These are phyloP conservation scores for Apoda limacodes DNA, from an alignment of 2,888 invertebrate genomes.

Conservation along the genomic window DNA sequence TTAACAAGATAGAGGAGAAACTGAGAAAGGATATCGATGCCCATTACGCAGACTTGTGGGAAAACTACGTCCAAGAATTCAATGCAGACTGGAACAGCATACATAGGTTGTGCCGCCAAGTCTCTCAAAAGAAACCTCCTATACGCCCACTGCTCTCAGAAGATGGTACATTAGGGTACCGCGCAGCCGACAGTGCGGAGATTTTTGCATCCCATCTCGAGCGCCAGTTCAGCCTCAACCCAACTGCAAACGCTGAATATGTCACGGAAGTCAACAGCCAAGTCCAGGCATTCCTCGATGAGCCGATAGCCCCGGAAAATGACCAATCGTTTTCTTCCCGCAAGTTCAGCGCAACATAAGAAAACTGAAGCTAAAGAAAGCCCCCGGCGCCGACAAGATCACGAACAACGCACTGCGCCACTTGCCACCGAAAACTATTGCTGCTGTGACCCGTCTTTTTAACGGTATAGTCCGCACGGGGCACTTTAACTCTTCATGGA, in stretches of 20 bases:
- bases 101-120: background rate
- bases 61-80: background rate
- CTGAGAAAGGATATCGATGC: too few species aligned
- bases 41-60: background rate
- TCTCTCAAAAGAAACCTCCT: background rate
- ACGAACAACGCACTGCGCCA: constrained; percentile 4
- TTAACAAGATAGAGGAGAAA: too few species aligned
- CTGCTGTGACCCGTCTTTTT: constrained; percentile 1
- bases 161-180: constrained; percentile 2
- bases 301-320: too few species aligned
- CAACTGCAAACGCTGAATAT: too few species aligned
- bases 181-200: constrained; percentile 7
- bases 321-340: too few species aligned
- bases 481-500: too few species aligned
- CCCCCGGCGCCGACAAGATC: constrained; percentile 4
- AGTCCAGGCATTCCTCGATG: too few species aligned
- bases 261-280: too few species aligned
- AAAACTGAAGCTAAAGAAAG: too few species aligned
- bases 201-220: constrained; percentile 7
- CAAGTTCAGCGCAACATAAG: too few species aligned
- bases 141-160: background rate
- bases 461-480: too few species aligned
- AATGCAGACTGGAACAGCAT: background rate
- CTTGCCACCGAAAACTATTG: constrained; percentile 1
- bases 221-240: constrained; percentile 8